Percentiles rank a stretch among this genome's conserved stretches.
phyloP scores from a whole-genome alignment of 1,140 invertebrate genomes.

The Teleogryllus occipitalis region DNA sequence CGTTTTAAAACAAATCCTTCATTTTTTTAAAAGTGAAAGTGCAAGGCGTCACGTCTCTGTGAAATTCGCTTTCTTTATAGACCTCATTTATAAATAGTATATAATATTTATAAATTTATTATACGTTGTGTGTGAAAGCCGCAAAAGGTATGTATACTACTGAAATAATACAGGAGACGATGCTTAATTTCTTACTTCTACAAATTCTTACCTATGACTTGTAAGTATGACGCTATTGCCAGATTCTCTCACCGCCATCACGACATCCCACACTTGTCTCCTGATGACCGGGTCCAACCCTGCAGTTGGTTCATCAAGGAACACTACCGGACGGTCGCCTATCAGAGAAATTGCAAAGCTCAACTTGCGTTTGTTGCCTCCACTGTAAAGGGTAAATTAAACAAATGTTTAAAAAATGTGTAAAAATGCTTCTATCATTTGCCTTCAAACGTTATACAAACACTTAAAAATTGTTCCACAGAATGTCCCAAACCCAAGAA shows the following conservation, averaged over 20 bases:
- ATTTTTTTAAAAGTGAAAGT: too few species aligned
- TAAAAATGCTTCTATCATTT: background rate
- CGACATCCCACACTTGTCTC: slow-evolving; percentile 67
- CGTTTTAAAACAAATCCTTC: too few species aligned
- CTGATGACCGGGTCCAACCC: slow-evolving; percentile 79
- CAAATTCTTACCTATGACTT: slow-evolving; percentile 54
- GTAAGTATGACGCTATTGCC: slow-evolving; percentile 68
- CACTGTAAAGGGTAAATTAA: slow-evolving; percentile 11
- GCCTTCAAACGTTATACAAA: background rate
- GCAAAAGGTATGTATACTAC: too few species aligned
- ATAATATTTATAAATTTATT: too few species aligned
- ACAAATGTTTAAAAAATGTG: background rate
- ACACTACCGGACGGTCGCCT: slow-evolving; percentile 66
- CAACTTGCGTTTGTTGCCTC: slow-evolving; percentile 63
- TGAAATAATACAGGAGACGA: too few species aligned
- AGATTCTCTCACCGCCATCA: slow-evolving; percentile 48
- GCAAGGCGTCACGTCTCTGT: too few species aligned
- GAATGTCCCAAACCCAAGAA: background rate
- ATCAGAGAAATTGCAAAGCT: slow-evolving; percentile 75
- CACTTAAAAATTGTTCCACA: background rate
- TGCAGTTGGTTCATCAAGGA: slow-evolving; percentile 73
- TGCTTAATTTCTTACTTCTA: too few species aligned
- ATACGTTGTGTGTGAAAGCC: too few species aligned
- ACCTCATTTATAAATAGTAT: too few species aligned
- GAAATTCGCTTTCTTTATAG: too few species aligned